Evolutionary conservation across 2,888 invertebrate species (phyloP).

Genomic region (Laspeyria flexula): DNA sequence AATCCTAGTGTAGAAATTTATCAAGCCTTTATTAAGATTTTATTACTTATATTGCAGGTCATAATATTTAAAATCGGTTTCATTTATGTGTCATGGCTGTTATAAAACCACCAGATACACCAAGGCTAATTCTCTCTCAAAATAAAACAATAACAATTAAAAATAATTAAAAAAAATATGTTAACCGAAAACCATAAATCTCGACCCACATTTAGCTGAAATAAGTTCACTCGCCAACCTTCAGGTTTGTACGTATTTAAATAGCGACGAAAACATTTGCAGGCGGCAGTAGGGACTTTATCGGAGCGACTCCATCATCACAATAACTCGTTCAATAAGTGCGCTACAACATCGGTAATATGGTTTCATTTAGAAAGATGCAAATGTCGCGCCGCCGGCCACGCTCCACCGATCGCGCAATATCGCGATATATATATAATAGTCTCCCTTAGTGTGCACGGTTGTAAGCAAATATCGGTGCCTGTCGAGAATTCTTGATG

Average conservation of each 20-base stretch:
- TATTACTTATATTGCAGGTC: neutral
- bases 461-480: slow-evolving; percentile 35
- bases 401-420: slow-evolving; percentile 67
- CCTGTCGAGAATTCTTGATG: slow-evolving; percentile 41
- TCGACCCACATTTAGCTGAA: slow-evolving; percentile 41
- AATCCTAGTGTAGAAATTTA: too few species aligned
- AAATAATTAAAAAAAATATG: slow-evolving; percentile 31
- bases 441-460: slow-evolving; percentile 21
- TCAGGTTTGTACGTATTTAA: slow-evolving; percentile 32
- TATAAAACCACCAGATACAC: neutral
- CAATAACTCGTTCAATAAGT: slow-evolving; percentile 64
- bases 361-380: slow-evolving; percentile 61
- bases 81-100: slow-evolving; percentile 1
- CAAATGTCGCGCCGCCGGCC: slow-evolving; percentile 69
- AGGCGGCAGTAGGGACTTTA: slow-evolving; percentile 26
- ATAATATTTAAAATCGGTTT: neutral
- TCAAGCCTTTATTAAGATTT: too few species aligned
- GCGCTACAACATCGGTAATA: slow-evolving; percentile 67
- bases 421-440: slow-evolving; percentile 71
- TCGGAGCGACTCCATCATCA: slow-evolving; percentile 44
- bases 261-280: slow-evolving; percentile 34
- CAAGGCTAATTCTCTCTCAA: neutral
- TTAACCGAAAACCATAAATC: slow-evolving; percentile 38
- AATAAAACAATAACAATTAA: slow-evolving; percentile 24
- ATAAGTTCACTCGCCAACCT: slow-evolving; percentile 36